A percentile compares a stretch with the other conserved stretches of the same genome.
These are phyloP conservation scores for Solenopsis invicta DNA, from an alignment of 1,140 invertebrate species.

Conservation along the genomic window DNA sequence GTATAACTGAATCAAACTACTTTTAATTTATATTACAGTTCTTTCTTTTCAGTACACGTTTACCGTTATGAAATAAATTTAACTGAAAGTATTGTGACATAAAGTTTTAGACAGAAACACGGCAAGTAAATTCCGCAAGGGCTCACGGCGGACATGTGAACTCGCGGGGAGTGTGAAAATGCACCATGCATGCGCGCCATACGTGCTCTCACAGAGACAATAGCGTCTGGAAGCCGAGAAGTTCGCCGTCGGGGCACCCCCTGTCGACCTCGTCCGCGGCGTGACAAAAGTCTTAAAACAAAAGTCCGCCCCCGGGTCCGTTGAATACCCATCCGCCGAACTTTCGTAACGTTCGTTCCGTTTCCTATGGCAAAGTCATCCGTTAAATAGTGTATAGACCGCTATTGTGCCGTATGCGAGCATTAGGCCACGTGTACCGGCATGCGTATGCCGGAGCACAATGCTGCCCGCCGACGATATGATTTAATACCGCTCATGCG, in stretches of 20 bases:
- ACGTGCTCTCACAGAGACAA: constrained; percentile 64
- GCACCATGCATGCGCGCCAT: constrained; percentile 29
- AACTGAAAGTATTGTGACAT: neutral
- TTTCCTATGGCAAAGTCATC: constrained; percentile 76
- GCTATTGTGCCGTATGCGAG: constrained; percentile 64
- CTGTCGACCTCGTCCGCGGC: constrained; percentile 51
- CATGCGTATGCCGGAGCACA: constrained; percentile 49
- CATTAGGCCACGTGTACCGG: constrained; percentile 54
- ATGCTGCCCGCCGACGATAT: constrained; percentile 46
- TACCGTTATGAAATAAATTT: neutral
- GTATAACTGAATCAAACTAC: too few relatives aligned
- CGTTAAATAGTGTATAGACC: constrained; percentile 66
- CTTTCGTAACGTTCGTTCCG: constrained; percentile 73
- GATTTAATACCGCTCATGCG: constrained; percentile 42
- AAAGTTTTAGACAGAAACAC: constrained; percentile 23
- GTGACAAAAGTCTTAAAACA: constrained; percentile 77
- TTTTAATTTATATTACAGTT: too few relatives aligned
- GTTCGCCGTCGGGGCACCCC: constrained; percentile 58
- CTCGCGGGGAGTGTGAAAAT: constrained; percentile 31
- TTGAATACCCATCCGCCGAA: constrained; percentile 71
- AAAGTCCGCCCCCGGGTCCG: constrained; percentile 62
- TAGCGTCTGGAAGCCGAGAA: constrained; percentile 68
- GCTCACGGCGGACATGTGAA: constrained; percentile 36
- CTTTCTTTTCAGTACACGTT: too few relatives aligned
- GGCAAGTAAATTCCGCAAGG: constrained; percentile 54